A percentile compares a stretch with the other conserved stretches of the same genome.
Evolutionary conservation across 2,797 vertebrate species (phyloP).

Genomic region (Pseudochaenichthys georgianus): DNA sequence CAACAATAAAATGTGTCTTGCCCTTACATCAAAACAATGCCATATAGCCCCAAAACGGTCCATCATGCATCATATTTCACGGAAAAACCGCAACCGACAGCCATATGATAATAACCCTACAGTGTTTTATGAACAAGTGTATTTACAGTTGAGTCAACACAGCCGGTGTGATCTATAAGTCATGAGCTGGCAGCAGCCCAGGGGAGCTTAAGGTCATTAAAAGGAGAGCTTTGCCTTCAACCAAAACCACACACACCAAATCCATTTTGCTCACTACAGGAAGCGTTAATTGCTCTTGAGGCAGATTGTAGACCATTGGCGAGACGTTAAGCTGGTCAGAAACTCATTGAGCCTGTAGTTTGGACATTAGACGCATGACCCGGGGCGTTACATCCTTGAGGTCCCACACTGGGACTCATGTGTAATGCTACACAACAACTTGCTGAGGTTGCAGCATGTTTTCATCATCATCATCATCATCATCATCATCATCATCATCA

Average conservation of each 20-base stretch:
- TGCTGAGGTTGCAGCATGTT: conserved; percentile 42
- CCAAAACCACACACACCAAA: conserved; percentile 59
- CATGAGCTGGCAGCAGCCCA: conserved; percentile 55
- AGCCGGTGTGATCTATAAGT: conserved; percentile 61
- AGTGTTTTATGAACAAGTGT: conserved; percentile 57
- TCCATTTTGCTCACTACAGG: conserved; percentile 52
- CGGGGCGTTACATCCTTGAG: conserved; percentile 24
- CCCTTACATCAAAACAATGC: conserved; percentile 53
- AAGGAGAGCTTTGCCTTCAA: conserved; percentile 54
- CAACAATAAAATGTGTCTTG: conserved; percentile 27
- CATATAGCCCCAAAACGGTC: conserved; percentile 41
- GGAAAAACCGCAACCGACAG: conserved; percentile 17
- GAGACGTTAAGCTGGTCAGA: conserved; percentile 55
- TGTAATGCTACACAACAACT: conserved; percentile 25
- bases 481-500: too few species aligned
- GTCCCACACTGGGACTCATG: conserved; percentile 15
- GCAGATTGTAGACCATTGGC: conserved; percentile 40
- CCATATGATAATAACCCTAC: conserved; percentile 39
- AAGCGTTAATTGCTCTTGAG: conserved; percentile 65
- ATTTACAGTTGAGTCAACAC: conserved; percentile 74
- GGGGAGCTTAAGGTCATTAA: conserved; percentile 64
- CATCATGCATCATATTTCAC: conserved; percentile 49
- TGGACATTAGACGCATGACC: conserved; percentile 67
- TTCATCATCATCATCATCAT: too few species aligned
- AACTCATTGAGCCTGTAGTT: conserved; percentile 46